phyloP scores from a whole-genome alignment of 1,140 invertebrate species.

The Cotesia glomerata region DNA sequence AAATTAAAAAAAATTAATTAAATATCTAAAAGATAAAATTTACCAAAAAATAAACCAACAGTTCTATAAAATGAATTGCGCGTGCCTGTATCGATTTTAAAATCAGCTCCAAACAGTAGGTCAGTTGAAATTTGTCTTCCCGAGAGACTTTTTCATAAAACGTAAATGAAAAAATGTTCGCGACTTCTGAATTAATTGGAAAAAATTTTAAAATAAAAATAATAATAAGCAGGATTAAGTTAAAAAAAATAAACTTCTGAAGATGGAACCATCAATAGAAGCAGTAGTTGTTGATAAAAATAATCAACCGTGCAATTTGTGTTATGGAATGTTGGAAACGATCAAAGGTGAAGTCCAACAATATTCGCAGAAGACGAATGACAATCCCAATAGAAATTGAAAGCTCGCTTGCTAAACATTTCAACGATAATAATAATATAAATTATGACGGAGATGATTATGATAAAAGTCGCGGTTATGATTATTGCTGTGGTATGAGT shows the following conservation, averaged over 20 bases:
- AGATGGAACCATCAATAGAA: not conserved
- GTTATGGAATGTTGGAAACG: constrained; percentile 3
- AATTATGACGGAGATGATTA: too few species aligned
- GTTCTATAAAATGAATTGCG: not conserved
- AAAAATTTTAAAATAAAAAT: too few species aligned
- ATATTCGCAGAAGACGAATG: not conserved
- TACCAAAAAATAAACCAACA: not conserved
- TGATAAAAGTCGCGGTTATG: not conserved
- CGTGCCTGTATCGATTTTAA: not conserved
- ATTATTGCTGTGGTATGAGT: constrained; percentile 1
- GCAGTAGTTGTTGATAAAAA: not conserved
- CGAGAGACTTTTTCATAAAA: too few species aligned
- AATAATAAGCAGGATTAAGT: too few species aligned
- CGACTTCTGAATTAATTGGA: too few species aligned
- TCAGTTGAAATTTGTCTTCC: not conserved
- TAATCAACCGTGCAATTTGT: not conserved
- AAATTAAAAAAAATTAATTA: too few species aligned
- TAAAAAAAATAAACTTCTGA: not conserved
- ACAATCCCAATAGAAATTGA: not conserved
- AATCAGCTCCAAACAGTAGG: not conserved
- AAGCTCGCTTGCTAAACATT: not conserved
- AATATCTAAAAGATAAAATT: too few species aligned
- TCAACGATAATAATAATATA: not conserved
- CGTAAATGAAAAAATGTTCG: too few species aligned
- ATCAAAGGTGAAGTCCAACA: not conserved